A percentile compares a stretch with the other conserved stretches of the same genome.
These are phyloP conservation scores for Erebia palarica DNA, from an alignment of 2,888 invertebrate species.

Conservation along the genomic window DNA sequence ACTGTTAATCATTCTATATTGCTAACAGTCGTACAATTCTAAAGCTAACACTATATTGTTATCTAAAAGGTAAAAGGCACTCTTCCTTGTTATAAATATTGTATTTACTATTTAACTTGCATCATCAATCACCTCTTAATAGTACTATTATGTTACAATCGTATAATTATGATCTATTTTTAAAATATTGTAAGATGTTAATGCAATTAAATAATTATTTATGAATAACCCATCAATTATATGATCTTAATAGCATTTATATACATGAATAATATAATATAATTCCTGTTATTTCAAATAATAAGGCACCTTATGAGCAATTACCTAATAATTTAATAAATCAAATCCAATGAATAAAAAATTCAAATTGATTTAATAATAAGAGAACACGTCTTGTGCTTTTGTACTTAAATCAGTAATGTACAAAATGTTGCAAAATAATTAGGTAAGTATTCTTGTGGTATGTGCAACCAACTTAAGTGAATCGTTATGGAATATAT, in stretches of 20 bases:
- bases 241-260: slow-evolving; percentile 27
- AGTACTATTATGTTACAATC: slow-evolving; percentile 34
- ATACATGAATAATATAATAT: slow-evolving; percentile 37
- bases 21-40: slow-evolving; percentile 71
- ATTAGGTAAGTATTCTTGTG: neutral
- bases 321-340: slow-evolving; percentile 48
- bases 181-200: slow-evolving; percentile 34
- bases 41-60: slow-evolving; percentile 56
- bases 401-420: slow-evolving; percentile 63
- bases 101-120: slow-evolving; percentile 29
- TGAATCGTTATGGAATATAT: neutral
- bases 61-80: slow-evolving; percentile 75
- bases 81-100: slow-evolving; percentile 68
- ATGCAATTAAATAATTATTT: slow-evolving; percentile 37
- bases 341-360: slow-evolving; percentile 40
- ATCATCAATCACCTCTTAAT: slow-evolving; percentile 25
- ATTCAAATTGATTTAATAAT: slow-evolving; percentile 22
- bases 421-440: slow-evolving; percentile 42
- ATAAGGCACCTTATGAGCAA: slow-evolving; percentile 66
- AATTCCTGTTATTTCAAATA: slow-evolving; percentile 44
- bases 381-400: slow-evolving; percentile 49
- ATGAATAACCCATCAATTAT: slow-evolving; percentile 37
- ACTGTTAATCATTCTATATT: slow-evolving; percentile 69
- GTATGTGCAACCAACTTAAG: neutral
- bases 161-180: slow-evolving; percentile 34